Conservation (phyloP, 1,140 invertebrate species). For the Pemphigus obesinymphae region DNA sequence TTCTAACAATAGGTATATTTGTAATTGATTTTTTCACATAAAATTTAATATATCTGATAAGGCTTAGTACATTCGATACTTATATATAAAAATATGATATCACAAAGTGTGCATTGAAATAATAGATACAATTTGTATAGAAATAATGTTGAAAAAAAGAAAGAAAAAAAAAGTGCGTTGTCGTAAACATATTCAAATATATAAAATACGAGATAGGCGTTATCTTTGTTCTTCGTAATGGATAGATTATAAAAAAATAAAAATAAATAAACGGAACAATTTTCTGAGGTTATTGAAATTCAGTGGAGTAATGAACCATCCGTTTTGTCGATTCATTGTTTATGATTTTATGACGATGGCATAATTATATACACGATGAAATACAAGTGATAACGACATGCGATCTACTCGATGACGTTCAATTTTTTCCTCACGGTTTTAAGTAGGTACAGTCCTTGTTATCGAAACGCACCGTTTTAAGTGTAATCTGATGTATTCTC, state of each 20-base stretch:
- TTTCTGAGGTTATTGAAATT: neutral
- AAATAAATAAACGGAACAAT: neutral
- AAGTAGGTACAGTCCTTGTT: neutral
- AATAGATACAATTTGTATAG: neutral
- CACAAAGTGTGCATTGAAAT: too few species aligned
- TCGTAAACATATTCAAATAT: neutral
- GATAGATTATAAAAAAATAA: neutral
- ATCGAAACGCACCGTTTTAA: too few species aligned
- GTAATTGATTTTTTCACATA: too few species aligned
- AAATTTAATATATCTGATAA: too few species aligned
- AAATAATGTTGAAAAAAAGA: neutral
- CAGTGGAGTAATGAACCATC: conserved; percentile 16
- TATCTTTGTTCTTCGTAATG: neutral
- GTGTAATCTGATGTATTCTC: too few species aligned
- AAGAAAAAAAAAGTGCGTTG: neutral
- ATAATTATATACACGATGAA: neutral
- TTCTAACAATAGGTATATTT: too few species aligned
- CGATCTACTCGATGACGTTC: neutral
- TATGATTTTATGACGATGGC: neutral
- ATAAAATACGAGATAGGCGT: neutral
- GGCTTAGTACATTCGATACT: too few species aligned
- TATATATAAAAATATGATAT: too few species aligned
- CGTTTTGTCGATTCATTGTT: conserved; percentile 1
- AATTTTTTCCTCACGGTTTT: neutral
- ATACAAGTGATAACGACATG: neutral